Percentiles rank a stretch among this genome's conserved stretches.
Conservation (phyloP, 1,140 invertebrate genomes). For the Ostrea edulis region DNA sequence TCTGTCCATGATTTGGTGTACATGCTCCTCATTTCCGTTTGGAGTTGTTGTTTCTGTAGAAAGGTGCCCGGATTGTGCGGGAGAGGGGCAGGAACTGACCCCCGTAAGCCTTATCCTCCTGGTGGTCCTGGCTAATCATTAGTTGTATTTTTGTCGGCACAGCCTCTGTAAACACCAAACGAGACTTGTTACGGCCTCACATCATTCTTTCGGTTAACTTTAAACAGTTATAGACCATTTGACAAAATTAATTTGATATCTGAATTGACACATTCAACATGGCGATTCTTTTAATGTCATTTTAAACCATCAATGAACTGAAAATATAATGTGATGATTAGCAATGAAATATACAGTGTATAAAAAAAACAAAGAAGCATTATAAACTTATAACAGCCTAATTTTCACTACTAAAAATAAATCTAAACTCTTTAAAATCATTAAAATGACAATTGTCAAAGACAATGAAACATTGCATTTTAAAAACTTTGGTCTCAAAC, state of each 20-base stretch:
- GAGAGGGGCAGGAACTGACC: conserved; percentile 68
- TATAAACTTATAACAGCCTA: conserved; percentile 20
- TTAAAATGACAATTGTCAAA: background rate
- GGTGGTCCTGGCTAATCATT: conserved; percentile 71
- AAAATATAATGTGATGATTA: background rate
- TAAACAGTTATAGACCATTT: too few species aligned
- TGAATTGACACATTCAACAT: background rate
- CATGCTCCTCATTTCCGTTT: conserved; percentile 34
- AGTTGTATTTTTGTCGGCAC: conserved; percentile 73
- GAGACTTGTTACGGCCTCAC: background rate
- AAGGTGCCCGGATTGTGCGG: conserved; percentile 65
- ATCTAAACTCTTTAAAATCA: background rate
- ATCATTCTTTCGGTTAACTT: too few species aligned
- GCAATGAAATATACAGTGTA: background rate
- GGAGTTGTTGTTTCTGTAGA: conserved; percentile 56
- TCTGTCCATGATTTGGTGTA: background rate
- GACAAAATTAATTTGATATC: too few species aligned
- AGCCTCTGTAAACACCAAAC: conserved; percentile 64
- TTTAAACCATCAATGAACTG: background rate
- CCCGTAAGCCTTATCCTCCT: conserved; percentile 59
- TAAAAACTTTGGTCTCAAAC: conserved; percentile 1
- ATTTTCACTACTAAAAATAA: background rate
- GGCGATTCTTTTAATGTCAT: background rate
- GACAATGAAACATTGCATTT: background rate
- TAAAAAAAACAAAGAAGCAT: background rate